Conservation (phyloP, 92 coral and sea anemone genomes). For the Chrysogorgia sp. region DNA sequence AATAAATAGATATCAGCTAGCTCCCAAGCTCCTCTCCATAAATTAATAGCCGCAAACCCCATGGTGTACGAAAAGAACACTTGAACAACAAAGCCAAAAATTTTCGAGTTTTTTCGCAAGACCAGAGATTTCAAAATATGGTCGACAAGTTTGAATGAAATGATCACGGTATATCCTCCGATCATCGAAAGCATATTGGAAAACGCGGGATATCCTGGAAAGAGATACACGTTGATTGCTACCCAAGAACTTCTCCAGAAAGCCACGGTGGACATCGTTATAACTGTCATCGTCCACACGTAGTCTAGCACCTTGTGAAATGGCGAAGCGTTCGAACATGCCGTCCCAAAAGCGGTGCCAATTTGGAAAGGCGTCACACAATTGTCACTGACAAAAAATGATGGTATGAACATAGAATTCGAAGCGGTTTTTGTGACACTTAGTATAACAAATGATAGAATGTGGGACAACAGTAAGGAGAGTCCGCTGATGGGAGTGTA, state of each 20-base stretch:
- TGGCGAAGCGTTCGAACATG: not conserved
- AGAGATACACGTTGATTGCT: slow-evolving; percentile 20
- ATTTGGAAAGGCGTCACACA: slow-evolving; percentile 21
- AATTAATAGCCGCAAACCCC: slow-evolving; percentile 37
- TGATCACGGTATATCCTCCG: not conserved
- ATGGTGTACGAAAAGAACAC: slow-evolving; percentile 6
- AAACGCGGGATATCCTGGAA: slow-evolving; percentile 6
- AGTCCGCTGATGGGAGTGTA: slow-evolving; percentile 16
- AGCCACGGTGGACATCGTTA: slow-evolving; percentile 10
- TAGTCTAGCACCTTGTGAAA: slow-evolving; percentile 24
- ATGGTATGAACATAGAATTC: slow-evolving; percentile 29
- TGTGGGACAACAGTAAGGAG: slow-evolving; percentile 6
- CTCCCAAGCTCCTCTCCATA: slow-evolving; percentile 41
- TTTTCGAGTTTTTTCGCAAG: slow-evolving; percentile 2
- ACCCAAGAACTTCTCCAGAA: slow-evolving; percentile 33
- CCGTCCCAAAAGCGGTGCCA: slow-evolving; percentile 36
- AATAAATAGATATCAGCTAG: slow-evolving; percentile 5
- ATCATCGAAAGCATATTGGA: slow-evolving; percentile 14
- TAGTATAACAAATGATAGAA: not conserved
- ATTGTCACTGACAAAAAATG: slow-evolving; percentile 24
- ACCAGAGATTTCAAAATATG: not conserved
- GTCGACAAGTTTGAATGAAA: slow-evolving; percentile 18
- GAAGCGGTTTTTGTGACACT: slow-evolving; percentile 20
- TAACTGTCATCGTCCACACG: slow-evolving; percentile 17
- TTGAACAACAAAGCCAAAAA: slow-evolving; percentile 11